Evolutionary conservation across 2,113 vertebrate genomes (phyloP).

Genomic region (Callipepla squamata): DNA sequence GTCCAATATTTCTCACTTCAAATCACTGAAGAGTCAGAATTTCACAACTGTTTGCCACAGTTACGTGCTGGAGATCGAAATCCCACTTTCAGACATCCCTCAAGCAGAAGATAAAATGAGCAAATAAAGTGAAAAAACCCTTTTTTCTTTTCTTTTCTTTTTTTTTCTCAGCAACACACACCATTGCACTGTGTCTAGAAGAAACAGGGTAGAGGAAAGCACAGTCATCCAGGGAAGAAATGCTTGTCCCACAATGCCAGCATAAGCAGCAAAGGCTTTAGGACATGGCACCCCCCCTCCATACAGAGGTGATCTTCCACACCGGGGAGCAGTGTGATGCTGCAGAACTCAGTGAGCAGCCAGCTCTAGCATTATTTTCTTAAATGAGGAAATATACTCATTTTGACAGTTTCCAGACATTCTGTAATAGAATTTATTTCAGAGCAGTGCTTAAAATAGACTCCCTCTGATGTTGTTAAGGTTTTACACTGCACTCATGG

Average conservation of each 20-base stretch:
- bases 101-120: not conserved
- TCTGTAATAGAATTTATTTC: not conserved
- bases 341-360: not conserved
- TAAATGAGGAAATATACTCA: not conserved
- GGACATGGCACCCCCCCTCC: accelerated
- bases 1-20: not conserved
- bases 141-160: not conserved
- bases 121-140: not conserved
- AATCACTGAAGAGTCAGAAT: not conserved
- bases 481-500: not conserved
- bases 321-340: accelerated
- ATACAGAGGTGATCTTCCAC: not conserved
- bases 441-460: not conserved
- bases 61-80: not conserved
- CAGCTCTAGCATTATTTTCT: not conserved
- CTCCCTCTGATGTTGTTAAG: not conserved
- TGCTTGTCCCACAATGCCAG: not conserved
- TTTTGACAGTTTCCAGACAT: not conserved
- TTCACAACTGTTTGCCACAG: not conserved
- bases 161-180: not conserved
- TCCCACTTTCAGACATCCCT: not conserved
- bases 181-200: accelerated
- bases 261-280: not conserved
- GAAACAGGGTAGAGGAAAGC: not conserved
- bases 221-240: not conserved